Base-by-base conservation (phyloP, 2,113 vertebrate genomes). In the Pandion haliaetus region DNA sequence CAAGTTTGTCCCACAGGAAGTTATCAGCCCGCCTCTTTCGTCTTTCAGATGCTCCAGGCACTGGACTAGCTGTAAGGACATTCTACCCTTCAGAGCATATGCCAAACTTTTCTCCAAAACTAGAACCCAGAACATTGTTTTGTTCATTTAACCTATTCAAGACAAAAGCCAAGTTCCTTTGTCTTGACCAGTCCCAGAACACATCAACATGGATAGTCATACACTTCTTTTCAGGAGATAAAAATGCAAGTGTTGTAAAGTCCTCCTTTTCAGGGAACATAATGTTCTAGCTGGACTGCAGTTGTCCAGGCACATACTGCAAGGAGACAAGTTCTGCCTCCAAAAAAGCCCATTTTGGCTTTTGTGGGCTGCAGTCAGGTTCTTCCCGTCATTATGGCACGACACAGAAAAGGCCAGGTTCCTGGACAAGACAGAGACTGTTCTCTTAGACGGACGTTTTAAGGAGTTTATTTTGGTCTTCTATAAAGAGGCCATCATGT, bases 401-500 rank as follows among this genome's bases (percentile, higher is more conserved):
- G 7, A 91, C 14, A 74, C 8, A 62, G 84, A 90, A 89, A 95
- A 92, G 47, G 69, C 17, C 71, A 88, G 59, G 82, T 61, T 93
- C 82, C 42, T 66, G 87, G 90, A 94, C 84, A 88, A 93, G 91
- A 86, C 6, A 89, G 70, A 94, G 40, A 82, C 17, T 57, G 34
- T 81, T 94, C 82, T 96, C 70, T 55, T 85, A 88, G 29, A 88
- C 32, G 67, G 73, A 67, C 78, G 79, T 95, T 90, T 92, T 54
- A 91, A 93, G 47, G 65, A 80, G 87, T 73, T 95, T 91, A 95
- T 86, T 97, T 95, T 82, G 63, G 86, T 94, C 70, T 89, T 73
- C 74, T 81, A 6, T 77, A 73, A 87, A 81, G 86, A 92, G 40
- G 63, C 49, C 69, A 74, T 89, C 87, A 70, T 73, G 78, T 72